Evolutionary conservation across 64 coral and sea anemone genomes (phyloP).

Genomic region (Stichodactyla helianthus): DNA sequence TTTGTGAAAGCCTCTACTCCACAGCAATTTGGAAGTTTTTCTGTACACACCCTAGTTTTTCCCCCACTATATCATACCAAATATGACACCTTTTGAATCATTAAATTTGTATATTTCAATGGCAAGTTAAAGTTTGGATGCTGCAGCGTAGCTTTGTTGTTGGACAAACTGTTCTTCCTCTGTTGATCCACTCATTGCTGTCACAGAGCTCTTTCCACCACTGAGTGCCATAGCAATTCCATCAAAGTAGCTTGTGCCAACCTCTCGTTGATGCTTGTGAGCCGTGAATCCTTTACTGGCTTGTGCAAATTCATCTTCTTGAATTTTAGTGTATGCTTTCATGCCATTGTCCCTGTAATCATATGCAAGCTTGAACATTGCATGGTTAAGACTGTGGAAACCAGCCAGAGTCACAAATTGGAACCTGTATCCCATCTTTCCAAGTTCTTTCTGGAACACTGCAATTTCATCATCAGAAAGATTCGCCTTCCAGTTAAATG

Average conservation of each 20-base stretch:
- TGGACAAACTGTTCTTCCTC: conserved; percentile 91
- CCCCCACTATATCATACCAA: not conserved
- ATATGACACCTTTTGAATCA: not conserved
- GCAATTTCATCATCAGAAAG: conserved; percentile 86
- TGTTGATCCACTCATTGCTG: conserved; percentile 84
- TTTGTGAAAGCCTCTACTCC: not conserved
- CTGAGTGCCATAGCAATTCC: conserved; percentile 90
- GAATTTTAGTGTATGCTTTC: conserved; percentile 90
- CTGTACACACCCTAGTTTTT: not conserved
- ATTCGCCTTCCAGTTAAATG: conserved; percentile 99
- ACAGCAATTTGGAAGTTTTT: not conserved
- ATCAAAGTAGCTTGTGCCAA: conserved; percentile 95
- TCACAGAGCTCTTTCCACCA: conserved; percentile 85
- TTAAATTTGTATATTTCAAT: not conserved
- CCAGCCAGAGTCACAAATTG: conserved; percentile 97
- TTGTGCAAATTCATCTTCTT: conserved; percentile 97
- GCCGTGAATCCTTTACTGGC: conserved; percentile 89
- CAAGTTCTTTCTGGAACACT: conserved; percentile 87
- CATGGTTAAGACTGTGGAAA: conserved; percentile 93
- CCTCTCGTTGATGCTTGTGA: conserved; percentile 97
- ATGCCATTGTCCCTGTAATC: conserved; percentile 86
- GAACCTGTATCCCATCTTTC: conserved; percentile 92
- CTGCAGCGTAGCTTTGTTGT: not conserved
- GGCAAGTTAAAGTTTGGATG: not conserved
- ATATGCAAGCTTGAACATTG: conserved; percentile 96